Evolutionary conservation across 2,888 invertebrate species (phyloP).

Genomic region (Dasysyrphus tricinctus): DNA sequence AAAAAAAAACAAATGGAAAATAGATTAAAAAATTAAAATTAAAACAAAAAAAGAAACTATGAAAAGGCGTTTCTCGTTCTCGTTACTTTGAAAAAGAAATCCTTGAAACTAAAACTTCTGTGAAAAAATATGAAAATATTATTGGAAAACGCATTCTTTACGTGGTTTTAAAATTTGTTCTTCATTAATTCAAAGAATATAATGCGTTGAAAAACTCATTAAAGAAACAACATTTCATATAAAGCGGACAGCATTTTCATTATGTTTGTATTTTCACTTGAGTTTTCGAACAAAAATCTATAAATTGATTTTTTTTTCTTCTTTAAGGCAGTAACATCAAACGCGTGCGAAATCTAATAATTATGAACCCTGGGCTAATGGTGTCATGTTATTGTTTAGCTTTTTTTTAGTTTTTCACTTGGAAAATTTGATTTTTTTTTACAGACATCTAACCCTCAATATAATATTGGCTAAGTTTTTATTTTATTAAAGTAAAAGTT

Average conservation of each 20-base stretch:
- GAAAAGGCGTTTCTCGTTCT: neutral
- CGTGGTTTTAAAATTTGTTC: slow-evolving; percentile 2
- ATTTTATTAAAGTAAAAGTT: neutral
- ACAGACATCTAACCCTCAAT: too few species aligned
- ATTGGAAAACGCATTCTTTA: slow-evolving; percentile 35
- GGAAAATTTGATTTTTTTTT: neutral
- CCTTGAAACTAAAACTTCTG: slow-evolving; percentile 12
- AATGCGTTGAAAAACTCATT: slow-evolving; percentile 30
- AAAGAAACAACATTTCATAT: neutral
- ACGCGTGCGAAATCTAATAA: slow-evolving; percentile 1
- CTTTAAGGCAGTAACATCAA: slow-evolving; percentile 3
- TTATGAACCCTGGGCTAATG: neutral
- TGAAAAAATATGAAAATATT: slow-evolving; percentile 17
- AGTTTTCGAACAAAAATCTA: slow-evolving; percentile 61
- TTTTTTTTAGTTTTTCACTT: neutral
- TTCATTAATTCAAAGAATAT: neutral
- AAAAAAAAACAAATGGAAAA: slow-evolving; percentile 38
- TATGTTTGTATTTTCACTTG: slow-evolving; percentile 32
- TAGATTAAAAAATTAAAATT: neutral
- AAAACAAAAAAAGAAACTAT: neutral
- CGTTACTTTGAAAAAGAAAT: neutral
- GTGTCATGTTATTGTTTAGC: slow-evolving; percentile 31
- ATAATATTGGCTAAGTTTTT: too few species aligned
- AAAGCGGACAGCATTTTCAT: slow-evolving; percentile 21
- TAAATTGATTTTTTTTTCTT: slow-evolving; percentile 65